These are phyloP conservation scores for Standfussiana lucernea DNA, from an alignment of 2,888 invertebrate species.

Conservation along the genomic window DNA sequence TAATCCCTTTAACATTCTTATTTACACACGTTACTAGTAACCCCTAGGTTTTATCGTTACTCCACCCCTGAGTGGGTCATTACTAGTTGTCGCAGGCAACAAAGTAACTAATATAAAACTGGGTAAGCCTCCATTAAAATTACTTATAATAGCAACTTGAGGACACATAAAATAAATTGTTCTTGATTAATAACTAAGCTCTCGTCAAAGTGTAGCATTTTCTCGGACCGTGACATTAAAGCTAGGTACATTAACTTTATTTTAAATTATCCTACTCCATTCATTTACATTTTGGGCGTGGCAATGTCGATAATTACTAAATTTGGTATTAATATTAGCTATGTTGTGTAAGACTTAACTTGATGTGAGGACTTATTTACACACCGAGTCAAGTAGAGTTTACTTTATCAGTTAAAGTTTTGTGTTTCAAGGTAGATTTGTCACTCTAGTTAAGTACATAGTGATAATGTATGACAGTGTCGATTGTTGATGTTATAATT, in stretches of 20 bases:
- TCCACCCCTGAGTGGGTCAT: neutral
- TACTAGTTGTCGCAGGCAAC: neutral
- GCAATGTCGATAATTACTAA: slow-evolving; percentile 64
- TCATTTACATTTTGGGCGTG: slow-evolving; percentile 70
- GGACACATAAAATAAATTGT: slow-evolving; percentile 49
- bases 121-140: slow-evolving; percentile 29
- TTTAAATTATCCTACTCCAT: slow-evolving; percentile 70
- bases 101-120: neutral
- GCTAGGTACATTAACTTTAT: slow-evolving; percentile 61
- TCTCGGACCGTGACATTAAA: slow-evolving; percentile 78
- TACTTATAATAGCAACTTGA: slow-evolving; percentile 38
- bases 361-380: slow-evolving; percentile 3
- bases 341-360: slow-evolving; percentile 37
- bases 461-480: neutral
- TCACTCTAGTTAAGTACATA: neutral
- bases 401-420: neutral
- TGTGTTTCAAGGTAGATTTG: neutral
- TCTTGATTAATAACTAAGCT: slow-evolving; percentile 67
- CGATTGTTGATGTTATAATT: neutral
- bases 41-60: neutral
- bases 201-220: slow-evolving; percentile 64
- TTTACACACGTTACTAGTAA: neutral
- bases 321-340: slow-evolving; percentile 47
- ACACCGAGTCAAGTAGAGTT: neutral
- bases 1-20: neutral